phyloP scores from a whole-genome alignment of 2,113 vertebrate species.

The Setophaga petechia region DNA sequence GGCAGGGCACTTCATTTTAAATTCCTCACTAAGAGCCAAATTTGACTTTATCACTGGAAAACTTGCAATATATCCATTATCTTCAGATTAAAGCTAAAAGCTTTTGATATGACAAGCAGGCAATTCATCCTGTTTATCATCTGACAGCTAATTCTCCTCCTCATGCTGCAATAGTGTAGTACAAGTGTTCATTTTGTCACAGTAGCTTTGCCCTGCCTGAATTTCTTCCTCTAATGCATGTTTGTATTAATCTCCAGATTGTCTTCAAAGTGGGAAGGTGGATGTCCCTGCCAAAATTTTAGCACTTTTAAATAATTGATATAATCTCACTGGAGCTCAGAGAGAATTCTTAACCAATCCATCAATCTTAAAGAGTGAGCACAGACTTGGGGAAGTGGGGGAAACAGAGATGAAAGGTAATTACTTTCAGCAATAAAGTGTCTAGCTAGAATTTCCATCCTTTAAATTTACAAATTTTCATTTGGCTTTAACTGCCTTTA shows the following conservation, averaged over 20 bases:
- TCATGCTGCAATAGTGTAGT: conserved; percentile 14
- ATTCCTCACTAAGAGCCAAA: not conserved
- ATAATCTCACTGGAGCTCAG: conserved; percentile 27
- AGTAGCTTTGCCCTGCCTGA: conserved; percentile 27
- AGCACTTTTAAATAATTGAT: conserved; percentile 56
- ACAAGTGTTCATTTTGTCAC: conserved; percentile 62
- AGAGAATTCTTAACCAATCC: conserved; percentile 20
- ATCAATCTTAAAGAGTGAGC: conserved; percentile 5
- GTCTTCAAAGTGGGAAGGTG: conserved; percentile 44
- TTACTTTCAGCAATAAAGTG: not conserved
- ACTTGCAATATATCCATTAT: conserved; percentile 47
- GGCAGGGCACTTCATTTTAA: not conserved
- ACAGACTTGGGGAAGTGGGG: not conserved
- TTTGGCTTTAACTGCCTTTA: not conserved
- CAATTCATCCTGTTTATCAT: conserved; percentile 61
- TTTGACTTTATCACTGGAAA: conserved; percentile 31
- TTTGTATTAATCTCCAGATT: conserved; percentile 49
- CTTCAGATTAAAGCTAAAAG: conserved; percentile 68
- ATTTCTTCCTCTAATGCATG: conserved; percentile 33
- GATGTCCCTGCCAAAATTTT: conserved; percentile 53
- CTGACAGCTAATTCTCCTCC: conserved; percentile 63
- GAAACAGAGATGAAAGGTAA: not conserved
- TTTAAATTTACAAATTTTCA: not conserved
- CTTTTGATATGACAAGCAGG: conserved; percentile 66
- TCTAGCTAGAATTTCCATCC: not conserved